These are phyloP conservation scores for Synergus itoensis DNA, from an alignment of 2,888 invertebrate species.

Conservation along the genomic window DNA sequence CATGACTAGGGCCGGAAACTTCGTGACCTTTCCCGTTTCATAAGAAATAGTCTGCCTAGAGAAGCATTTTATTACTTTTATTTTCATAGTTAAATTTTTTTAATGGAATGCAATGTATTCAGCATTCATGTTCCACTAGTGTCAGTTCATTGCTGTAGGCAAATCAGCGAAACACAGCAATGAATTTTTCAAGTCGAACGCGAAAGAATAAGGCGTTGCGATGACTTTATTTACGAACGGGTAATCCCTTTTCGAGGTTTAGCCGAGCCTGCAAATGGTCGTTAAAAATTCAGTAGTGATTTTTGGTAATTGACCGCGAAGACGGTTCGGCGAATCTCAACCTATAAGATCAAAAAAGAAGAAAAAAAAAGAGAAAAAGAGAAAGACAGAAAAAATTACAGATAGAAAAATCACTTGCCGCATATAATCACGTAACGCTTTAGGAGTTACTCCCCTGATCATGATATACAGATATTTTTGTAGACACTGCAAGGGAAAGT, in stretches of 20 bases:
- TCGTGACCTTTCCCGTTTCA: constrained; percentile 38
- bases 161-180: background rate
- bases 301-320: constrained; percentile 41
- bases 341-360: constrained; percentile 43
- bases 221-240: constrained; percentile 30
- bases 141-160: constrained; percentile 16
- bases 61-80: constrained; percentile 57
- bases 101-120: constrained; percentile 45
- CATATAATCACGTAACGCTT: constrained; percentile 58
- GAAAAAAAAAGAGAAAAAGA: constrained; percentile 46
- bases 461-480: constrained; percentile 72
- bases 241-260: constrained; percentile 5
- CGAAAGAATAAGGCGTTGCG: constrained; percentile 14
- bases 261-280: constrained; percentile 41
- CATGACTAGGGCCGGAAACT: constrained; percentile 34
- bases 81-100: constrained; percentile 46
- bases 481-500: constrained; percentile 70
- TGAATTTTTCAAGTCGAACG: constrained; percentile 25
- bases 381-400: constrained; percentile 51
- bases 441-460: constrained; percentile 65
- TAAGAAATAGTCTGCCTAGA: constrained; percentile 47
- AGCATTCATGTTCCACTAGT: constrained; percentile 18
- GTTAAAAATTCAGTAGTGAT: constrained; percentile 51
- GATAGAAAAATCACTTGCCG: constrained; percentile 60
- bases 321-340: constrained; percentile 16